phyloP scores from a whole-genome alignment of 2,888 invertebrate species.

The Nowickia ferox region DNA sequence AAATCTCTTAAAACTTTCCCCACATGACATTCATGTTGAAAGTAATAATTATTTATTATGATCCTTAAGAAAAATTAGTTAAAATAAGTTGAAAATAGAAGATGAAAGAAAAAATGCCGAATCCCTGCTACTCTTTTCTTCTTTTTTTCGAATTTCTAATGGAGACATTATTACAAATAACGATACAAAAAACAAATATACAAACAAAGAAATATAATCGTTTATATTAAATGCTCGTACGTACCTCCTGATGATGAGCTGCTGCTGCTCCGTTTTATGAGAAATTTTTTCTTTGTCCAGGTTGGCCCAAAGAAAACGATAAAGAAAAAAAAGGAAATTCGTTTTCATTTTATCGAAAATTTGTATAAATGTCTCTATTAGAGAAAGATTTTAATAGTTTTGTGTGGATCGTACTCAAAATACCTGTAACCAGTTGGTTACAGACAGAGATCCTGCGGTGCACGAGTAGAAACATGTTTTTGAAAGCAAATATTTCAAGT shows the following conservation, averaged over 20 bases:
- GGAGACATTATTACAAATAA: constrained; percentile 15
- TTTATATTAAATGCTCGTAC: not conserved
- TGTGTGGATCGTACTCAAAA: constrained; percentile 24
- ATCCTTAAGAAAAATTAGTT: constrained; percentile 42
- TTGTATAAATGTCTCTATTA: constrained; percentile 46
- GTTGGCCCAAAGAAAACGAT: constrained; percentile 39
- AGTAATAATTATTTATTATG: constrained; percentile 38
- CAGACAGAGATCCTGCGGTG: constrained; percentile 59
- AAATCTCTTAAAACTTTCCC: not conserved
- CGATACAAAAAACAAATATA: constrained; percentile 3
- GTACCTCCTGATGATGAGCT: constrained; percentile 9
- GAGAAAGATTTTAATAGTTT: constrained; percentile 22
- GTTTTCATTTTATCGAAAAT: constrained; percentile 19
- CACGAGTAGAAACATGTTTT: constrained; percentile 49
- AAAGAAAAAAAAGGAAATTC: constrained; percentile 19
- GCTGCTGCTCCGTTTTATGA: constrained; percentile 34
- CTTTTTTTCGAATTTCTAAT: constrained; percentile 9
- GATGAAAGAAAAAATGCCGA: constrained; percentile 45
- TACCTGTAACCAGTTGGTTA: constrained; percentile 52
- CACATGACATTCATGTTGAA: not conserved
- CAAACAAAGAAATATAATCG: constrained; percentile 3
- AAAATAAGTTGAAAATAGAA: constrained; percentile 24
- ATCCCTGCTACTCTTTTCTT: not conserved
- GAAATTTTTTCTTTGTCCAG: constrained; percentile 12
- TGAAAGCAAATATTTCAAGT: constrained; percentile 53